phyloP scores from a whole-genome alignment of 2,888 invertebrate genomes.

The Lysandra bellargus region DNA sequence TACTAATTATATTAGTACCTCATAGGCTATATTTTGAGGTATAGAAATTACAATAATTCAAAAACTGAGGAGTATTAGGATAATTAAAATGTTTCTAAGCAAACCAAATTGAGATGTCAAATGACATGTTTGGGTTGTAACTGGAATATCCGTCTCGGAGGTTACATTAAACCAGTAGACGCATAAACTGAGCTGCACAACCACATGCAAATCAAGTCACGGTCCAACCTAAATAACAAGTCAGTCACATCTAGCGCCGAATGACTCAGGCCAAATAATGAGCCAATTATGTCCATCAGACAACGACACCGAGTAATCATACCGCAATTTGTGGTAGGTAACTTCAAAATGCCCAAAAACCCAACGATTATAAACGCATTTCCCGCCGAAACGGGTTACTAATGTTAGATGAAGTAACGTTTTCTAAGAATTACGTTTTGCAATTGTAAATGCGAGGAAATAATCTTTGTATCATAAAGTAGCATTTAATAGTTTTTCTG shows the following conservation, averaged over 20 bases:
- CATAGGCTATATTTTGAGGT: too few species aligned
- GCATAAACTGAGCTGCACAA: conserved; percentile 57
- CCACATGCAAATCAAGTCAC: conserved; percentile 76
- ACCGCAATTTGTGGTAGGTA: conserved; percentile 55
- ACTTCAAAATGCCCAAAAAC: conserved; percentile 52
- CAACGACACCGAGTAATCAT: conserved; percentile 63
- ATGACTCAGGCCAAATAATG: conserved; percentile 61
- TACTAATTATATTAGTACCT: too few species aligned
- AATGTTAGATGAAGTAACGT: conserved; percentile 20
- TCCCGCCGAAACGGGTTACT: conserved; percentile 50
- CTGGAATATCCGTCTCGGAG: conserved; percentile 51
- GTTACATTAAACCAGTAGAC: conserved; percentile 61
- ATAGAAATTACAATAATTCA: too few species aligned
- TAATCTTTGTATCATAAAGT: background rate
- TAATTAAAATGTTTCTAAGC: background rate
- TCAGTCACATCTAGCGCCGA: conserved; percentile 56
- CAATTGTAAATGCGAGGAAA: conserved; percentile 15
- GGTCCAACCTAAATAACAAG: conserved; percentile 68
- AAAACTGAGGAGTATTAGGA: background rate
- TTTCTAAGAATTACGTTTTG: conserved; percentile 28
- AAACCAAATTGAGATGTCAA: background rate
- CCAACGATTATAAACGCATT: conserved; percentile 74
- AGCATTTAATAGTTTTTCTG: background rate
- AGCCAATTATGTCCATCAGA: conserved; percentile 65
- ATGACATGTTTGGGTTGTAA: conserved; percentile 32